These are phyloP conservation scores for Corythornis cristatus DNA, from an alignment of 2,113 vertebrate genomes.

Conservation along the genomic window DNA sequence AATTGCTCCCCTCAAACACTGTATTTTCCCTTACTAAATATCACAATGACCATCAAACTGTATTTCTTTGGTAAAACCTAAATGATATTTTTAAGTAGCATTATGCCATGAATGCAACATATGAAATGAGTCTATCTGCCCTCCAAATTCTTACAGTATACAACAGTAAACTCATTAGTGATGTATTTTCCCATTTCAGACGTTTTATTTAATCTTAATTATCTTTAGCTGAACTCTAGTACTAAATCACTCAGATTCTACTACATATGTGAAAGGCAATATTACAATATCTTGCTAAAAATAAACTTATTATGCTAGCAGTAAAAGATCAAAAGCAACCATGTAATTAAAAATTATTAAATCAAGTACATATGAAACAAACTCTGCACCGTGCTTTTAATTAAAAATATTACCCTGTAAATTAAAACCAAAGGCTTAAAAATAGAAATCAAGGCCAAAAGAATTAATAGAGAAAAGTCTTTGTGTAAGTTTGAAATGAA, in stretches of 20 bases:
- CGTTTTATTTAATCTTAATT: neutral
- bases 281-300: slow-evolving; percentile 13
- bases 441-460: neutral
- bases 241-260: neutral
- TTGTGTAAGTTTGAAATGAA: neutral
- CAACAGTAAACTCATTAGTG: neutral
- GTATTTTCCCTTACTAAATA: neutral
- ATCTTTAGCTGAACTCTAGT: neutral
- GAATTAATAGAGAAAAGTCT: neutral
- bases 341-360: slow-evolving; percentile 10
- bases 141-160: neutral
- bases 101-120: neutral
- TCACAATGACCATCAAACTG: neutral
- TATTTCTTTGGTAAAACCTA: neutral
- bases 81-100: neutral
- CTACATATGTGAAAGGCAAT: neutral
- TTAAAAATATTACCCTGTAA: slow-evolving; percentile 34
- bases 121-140: neutral
- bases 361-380: neutral
- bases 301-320: neutral
- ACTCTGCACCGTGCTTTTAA: neutral
- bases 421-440: slow-evolving; percentile 14
- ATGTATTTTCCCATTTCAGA: neutral
- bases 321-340: slow-evolving; percentile 21
- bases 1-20: neutral